Evolutionary conservation across 2,797 vertebrate species (phyloP), one percentile per base, ranked within the genome.

Genomic region (Enteromius argenteus): DNA sequence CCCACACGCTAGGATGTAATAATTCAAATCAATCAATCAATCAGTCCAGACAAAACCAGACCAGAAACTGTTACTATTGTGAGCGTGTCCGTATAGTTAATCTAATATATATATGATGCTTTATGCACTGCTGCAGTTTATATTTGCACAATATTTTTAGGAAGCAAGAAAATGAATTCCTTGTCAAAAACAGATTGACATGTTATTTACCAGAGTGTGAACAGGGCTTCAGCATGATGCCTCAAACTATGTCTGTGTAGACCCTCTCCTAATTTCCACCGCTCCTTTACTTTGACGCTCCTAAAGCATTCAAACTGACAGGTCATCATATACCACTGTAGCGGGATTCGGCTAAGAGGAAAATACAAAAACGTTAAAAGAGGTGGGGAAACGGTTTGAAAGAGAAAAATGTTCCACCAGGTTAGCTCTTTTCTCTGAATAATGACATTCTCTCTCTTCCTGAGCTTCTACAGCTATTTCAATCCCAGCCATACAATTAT

Each of bases 401-500:
- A 60, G 35, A 64, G 60, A 73, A 66, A 58, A 51, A 14, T 1
- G 6, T 67, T 79, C 44, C 39, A 53, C 37, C 49, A 80, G 3
- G 67, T 58, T 71, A 9, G 9, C 35, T 44, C n/a, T 21, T 39
- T 71, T 68, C 79, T 21, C 37, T 32, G 51, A 81, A 71, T 60
- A 80, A 60, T n/a, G 37, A 71, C 35, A 23, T 42, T 56, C 32
- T 56, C n/a, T 30, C 67, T 76, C 13, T 39, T 42, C 6, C n/a
- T 14, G 14, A 76, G 23, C 35, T 42, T 76, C 35, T n/a, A 60
- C n/a, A 72, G 67, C 51, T 72, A 23, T 81, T 39, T 81, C 19
- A 42, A 72, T 46, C 23, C 19, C 11, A 81, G 37, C 79, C 67
- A 32, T 44, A 60, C 79, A 81, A 81, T 72, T 81, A 81, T 72